phyloP scores from a whole-genome alignment of 2,888 invertebrate genomes.

The Muscina levida region DNA sequence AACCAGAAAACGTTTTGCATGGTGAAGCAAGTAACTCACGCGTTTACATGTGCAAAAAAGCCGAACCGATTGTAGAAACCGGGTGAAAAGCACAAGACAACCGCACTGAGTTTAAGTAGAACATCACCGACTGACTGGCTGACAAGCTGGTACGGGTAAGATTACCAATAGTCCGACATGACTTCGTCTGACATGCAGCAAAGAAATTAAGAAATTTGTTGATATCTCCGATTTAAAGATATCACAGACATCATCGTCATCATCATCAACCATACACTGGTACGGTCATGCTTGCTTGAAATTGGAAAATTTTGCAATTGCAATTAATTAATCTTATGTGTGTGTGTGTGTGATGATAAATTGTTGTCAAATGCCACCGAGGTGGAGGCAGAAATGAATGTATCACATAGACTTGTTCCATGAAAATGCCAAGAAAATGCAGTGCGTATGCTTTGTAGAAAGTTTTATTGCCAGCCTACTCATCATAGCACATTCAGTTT shows the following conservation, averaged over 20 bases:
- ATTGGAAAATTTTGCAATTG: conserved; percentile 25
- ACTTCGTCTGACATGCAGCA: no score
- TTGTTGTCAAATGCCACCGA: conserved; percentile 14
- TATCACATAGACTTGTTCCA: no score
- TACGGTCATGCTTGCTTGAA: neutral
- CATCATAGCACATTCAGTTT: no score
- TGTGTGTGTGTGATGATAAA: no score
- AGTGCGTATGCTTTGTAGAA: no score
- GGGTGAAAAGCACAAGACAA: conserved; percentile 21
- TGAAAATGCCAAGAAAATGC: no score
- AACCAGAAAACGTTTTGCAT: conserved; percentile 52
- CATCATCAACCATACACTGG: neutral
- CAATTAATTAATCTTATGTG: conserved; percentile 30
- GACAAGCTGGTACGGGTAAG: neutral
- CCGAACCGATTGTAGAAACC: conserved; percentile 16
- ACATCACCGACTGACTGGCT: conserved; percentile 36
- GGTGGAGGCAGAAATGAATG: no score
- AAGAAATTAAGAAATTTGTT: conserved; percentile 18
- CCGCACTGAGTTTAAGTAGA: conserved; percentile 45
- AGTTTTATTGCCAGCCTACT: no score
- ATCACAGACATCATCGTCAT: neutral
- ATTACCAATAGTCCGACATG: no score
- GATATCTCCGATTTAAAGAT: conserved; percentile 16
- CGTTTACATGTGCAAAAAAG: conserved; percentile 55
- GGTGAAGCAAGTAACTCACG: conserved; percentile 64